phyloP scores from a whole-genome alignment of 2,888 invertebrate species.

The Heliconius charithonia region DNA sequence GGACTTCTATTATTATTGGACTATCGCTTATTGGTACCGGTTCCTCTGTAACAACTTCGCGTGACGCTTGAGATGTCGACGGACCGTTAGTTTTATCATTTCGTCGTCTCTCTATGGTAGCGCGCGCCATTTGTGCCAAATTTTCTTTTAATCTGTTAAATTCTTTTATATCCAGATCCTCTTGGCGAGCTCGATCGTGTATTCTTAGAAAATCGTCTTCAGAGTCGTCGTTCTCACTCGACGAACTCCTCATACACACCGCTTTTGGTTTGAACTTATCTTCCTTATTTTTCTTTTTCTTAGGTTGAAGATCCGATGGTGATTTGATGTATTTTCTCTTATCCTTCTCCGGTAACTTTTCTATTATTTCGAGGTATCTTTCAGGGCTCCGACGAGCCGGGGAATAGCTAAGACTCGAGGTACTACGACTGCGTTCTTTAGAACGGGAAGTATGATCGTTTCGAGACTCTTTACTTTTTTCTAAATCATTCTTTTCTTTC shows the following conservation, averaged over 20 bases:
- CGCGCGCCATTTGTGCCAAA: slow-evolving; percentile 88
- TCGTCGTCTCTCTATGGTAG: slow-evolving; percentile 67
- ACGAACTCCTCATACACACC: slow-evolving; percentile 84
- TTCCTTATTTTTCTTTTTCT: slow-evolving; percentile 60
- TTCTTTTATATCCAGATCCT: slow-evolving; percentile 86
- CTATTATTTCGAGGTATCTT: slow-evolving; percentile 86
- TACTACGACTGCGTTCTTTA: slow-evolving; percentile 74
- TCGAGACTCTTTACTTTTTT: slow-evolving; percentile 55
- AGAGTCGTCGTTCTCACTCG: slow-evolving; percentile 84
- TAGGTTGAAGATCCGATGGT: slow-evolving; percentile 69
- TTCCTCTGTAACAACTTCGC: slow-evolving; percentile 46
- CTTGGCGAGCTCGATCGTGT: slow-evolving; percentile 80
- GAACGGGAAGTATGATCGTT: slow-evolving; percentile 61
- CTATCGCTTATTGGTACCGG: slow-evolving; percentile 45
- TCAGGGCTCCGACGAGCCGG: slow-evolving; percentile 88
- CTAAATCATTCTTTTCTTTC: slow-evolving; percentile 53
- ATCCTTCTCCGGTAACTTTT: slow-evolving; percentile 82
- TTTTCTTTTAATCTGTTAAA: slow-evolving; percentile 86
- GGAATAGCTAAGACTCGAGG: slow-evolving; percentile 86
- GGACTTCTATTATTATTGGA: slow-evolving; percentile 39
- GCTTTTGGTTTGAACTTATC: slow-evolving; percentile 67
- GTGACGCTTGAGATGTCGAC: slow-evolving; percentile 57
- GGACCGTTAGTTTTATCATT: slow-evolving; percentile 60
- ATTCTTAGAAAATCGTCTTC: slow-evolving; percentile 81
- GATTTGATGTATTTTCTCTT: slow-evolving; percentile 79